Evolutionary conservation across 2,888 invertebrate genomes (phyloP).

Genomic region (Drosophila quinaria): DNA sequence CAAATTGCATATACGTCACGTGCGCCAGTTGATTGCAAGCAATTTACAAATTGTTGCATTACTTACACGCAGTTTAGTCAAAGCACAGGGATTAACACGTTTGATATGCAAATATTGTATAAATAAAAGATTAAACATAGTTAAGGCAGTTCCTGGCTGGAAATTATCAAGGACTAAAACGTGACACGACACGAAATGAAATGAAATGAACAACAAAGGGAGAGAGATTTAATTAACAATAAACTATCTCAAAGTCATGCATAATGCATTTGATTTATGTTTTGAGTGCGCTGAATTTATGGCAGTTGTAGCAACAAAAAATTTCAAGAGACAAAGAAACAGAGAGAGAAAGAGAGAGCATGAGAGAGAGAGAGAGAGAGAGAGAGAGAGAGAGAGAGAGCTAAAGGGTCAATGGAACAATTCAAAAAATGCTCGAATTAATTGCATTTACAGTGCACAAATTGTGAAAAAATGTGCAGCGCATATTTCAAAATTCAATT

Average conservation of each 20-base stretch:
- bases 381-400: background rate
- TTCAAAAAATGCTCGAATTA: constrained; percentile 74
- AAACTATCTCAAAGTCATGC: constrained; percentile 31
- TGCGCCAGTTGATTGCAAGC: constrained; percentile 35
- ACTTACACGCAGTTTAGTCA: constrained; percentile 19
- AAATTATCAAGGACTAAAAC: constrained; percentile 1
- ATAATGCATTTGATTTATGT: constrained; percentile 72
- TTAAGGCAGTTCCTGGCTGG: constrained; percentile 7
- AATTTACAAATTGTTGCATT: constrained; percentile 27
- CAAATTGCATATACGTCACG: constrained; percentile 58
- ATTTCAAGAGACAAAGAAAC: background rate
- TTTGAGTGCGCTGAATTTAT: constrained; percentile 65
- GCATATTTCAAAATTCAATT: constrained; percentile 81
- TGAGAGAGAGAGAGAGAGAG: background rate
- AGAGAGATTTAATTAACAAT: constrained; percentile 68
- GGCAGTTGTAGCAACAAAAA: constrained; percentile 45
- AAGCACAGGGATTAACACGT: constrained; percentile 36
- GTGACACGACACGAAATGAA: constrained; percentile 8
- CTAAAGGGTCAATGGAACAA: constrained; percentile 52
- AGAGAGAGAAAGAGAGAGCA: background rate
- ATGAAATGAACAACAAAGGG: constrained; percentile 12
- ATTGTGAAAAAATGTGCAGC: constrained; percentile 41
- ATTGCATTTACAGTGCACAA: constrained; percentile 68
- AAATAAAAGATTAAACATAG: constrained; percentile 20
- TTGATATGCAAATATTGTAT: constrained; percentile 13